These are phyloP conservation scores for Temnothorax longispinosus DNA, from an alignment of 1,140 invertebrate genomes.

Conservation along the genomic window DNA sequence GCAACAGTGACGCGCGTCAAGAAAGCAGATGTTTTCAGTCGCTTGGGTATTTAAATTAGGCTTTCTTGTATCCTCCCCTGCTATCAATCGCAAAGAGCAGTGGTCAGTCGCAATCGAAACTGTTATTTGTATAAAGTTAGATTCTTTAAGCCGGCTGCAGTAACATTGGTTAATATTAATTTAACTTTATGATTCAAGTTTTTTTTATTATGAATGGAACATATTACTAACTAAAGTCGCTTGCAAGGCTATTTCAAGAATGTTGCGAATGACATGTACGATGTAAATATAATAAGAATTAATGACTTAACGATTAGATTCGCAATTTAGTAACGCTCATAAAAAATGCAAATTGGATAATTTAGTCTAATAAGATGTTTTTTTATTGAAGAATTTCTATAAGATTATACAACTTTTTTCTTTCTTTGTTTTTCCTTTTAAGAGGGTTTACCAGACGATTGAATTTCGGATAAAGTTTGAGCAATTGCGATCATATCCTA, in stretches of 20 bases:
- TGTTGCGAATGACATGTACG: not conserved
- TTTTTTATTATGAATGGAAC: not conserved
- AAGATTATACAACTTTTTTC: not conserved
- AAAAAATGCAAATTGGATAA: not conserved
- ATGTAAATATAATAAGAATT: slow-evolving; percentile 35
- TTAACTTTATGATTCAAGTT: not conserved
- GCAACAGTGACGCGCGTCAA: slow-evolving; percentile 78
- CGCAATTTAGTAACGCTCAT: not conserved
- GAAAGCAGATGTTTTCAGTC: slow-evolving; percentile 83
- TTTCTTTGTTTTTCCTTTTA: not conserved
- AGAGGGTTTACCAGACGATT: not conserved
- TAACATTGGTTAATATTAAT: not conserved
- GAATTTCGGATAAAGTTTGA: not conserved
- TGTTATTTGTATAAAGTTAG: slow-evolving; percentile 25
- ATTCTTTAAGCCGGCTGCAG: not conserved
- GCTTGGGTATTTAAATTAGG: slow-evolving; percentile 80
- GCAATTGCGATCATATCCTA: not conserved
- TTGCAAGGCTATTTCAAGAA: not conserved
- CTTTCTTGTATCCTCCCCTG: not conserved
- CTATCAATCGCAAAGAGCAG: not conserved
- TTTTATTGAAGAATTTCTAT: not conserved
- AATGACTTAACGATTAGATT: slow-evolving; percentile 7
- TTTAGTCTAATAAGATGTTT: not conserved
- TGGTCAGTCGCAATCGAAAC: not conserved
- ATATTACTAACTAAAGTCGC: not conserved